These are phyloP conservation scores for Anthrax anthrax DNA, from an alignment of 2,888 invertebrate genomes.

Conservation along the genomic window DNA sequence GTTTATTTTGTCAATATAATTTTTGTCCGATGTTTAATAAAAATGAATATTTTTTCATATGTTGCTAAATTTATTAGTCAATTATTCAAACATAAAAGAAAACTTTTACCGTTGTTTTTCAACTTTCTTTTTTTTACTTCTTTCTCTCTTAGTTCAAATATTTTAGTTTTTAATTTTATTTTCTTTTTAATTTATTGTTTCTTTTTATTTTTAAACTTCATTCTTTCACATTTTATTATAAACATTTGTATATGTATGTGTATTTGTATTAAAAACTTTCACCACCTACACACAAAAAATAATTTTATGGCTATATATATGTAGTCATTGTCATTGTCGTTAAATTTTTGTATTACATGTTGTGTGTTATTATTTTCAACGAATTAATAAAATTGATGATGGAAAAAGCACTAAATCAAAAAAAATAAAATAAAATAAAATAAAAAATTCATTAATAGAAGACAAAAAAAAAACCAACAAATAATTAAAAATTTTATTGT, in stretches of 20 bases:
- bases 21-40: too few species aligned
- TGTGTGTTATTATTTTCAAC: background rate
- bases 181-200: background rate
- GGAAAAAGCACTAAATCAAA: too few species aligned
- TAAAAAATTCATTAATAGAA: too few species aligned
- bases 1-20: too few species aligned
- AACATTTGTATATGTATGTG: too few species aligned
- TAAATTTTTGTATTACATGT: background rate
- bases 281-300: background rate
- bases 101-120: background rate
- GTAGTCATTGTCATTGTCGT: background rate
- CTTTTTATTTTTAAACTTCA: background rate
- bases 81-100: background rate
- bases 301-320: background rate
- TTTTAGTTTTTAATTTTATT: background rate
- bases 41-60: too few species aligned
- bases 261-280: background rate
- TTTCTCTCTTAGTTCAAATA: background rate
- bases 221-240: background rate
- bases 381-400: too few species aligned
- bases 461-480: too few species aligned
- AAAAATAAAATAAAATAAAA: too few species aligned
- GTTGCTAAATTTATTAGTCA: too few species aligned
- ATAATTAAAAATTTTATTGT: too few species aligned
- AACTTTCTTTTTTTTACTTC: background rate